These are phyloP conservation scores for Gymnobelideus leadbeateri DNA, from an alignment of 2,113 vertebrate genomes.

Conservation along the genomic window DNA sequence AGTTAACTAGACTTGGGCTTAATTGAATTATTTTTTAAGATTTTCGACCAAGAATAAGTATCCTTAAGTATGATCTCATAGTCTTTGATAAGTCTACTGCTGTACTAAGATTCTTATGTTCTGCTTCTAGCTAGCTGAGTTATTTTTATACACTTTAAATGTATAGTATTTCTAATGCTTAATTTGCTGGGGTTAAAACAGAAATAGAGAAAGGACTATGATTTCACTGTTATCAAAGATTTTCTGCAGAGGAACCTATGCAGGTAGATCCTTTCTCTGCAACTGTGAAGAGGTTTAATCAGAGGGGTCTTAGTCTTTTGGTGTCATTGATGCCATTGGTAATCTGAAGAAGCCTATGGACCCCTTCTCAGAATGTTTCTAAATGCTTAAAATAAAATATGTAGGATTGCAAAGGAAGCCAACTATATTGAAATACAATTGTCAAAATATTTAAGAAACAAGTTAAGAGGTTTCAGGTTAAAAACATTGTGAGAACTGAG, in stretches of 20 bases:
- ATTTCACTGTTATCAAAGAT: background rate
- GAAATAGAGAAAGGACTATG: background rate
- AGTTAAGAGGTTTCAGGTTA: background rate
- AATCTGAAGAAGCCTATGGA: too few relatives aligned
- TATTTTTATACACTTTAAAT: background rate
- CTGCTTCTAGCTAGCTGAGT: background rate
- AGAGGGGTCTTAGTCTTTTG: background rate
- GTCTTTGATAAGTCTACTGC: background rate
- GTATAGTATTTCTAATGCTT: background rate
- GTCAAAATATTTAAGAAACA: background rate
- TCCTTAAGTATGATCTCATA: background rate
- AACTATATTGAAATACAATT: background rate
- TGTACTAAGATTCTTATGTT: background rate
- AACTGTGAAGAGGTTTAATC: background rate
- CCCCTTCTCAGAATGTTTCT: background rate
- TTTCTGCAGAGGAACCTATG: background rate
- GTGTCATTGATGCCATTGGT: background rate
- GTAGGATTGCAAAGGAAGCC: background rate
- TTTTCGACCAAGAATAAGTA: slow-evolving; percentile 5
- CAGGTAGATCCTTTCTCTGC: background rate
- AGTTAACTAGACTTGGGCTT: slow-evolving; percentile 40
- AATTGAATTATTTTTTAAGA: slow-evolving; percentile 2
- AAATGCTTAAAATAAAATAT: background rate
- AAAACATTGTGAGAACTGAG: background rate
- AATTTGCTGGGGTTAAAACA: background rate